These are phyloP conservation scores for Opisthograptis luteolata DNA, from an alignment of 2,888 invertebrate species.

Conservation along the genomic window DNA sequence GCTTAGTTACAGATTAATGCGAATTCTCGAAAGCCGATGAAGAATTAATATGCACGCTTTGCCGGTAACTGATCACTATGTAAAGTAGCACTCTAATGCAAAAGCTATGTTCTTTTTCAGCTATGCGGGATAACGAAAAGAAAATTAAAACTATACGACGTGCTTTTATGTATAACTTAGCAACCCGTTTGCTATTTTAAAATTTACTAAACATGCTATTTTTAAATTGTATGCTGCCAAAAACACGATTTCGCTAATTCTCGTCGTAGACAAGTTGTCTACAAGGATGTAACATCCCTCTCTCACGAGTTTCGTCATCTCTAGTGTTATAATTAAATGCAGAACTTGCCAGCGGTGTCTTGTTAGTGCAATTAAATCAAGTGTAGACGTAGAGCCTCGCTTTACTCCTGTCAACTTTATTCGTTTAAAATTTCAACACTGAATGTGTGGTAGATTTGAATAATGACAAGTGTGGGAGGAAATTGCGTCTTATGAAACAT, in stretches of 20 bases:
- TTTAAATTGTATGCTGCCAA: not conserved
- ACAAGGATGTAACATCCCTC: slow-evolving; percentile 34
- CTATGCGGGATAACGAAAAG: slow-evolving; percentile 2
- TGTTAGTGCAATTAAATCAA: slow-evolving; percentile 66
- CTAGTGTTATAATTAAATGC: slow-evolving; percentile 59
- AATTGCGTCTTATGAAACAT: not conserved
- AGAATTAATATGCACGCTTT: slow-evolving; percentile 33
- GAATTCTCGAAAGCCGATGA: slow-evolving; percentile 41
- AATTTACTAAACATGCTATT: not conserved
- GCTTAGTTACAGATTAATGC: slow-evolving; percentile 60
- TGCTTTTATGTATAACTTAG: too few species aligned
- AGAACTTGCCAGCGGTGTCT: slow-evolving; percentile 54
- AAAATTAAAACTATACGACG: too few species aligned
- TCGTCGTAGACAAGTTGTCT: not conserved
- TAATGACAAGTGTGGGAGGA: slow-evolving; percentile 20
- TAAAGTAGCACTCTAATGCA: slow-evolving; percentile 36
- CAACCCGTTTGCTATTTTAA: too few species aligned
- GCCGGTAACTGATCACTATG: slow-evolving; percentile 26
- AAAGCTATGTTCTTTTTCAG: slow-evolving; percentile 20
- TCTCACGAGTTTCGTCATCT: slow-evolving; percentile 39
- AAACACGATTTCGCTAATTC: not conserved
- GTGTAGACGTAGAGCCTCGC: slow-evolving; percentile 42
- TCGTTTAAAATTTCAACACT: slow-evolving; percentile 45
- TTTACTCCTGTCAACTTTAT: slow-evolving; percentile 45
- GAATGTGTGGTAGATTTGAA: slow-evolving; percentile 34